Evolutionary conservation across 2,888 invertebrate genomes (phyloP).

Genomic region (Heteropelma amictum): DNA sequence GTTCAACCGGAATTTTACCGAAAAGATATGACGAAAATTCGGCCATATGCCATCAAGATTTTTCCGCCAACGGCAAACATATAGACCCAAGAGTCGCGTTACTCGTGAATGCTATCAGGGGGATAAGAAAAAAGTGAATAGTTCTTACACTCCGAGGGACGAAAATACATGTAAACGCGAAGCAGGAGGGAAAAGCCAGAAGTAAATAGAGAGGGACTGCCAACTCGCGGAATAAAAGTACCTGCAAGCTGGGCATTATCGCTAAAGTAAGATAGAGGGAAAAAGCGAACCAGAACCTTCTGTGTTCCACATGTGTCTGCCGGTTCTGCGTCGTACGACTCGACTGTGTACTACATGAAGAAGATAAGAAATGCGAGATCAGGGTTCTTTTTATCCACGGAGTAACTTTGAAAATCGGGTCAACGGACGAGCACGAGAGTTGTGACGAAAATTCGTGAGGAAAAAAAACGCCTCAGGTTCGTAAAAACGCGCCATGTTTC

Average conservation of each 20-base stretch:
- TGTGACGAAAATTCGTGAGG: constrained; percentile 29
- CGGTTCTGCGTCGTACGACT: too few relatives aligned
- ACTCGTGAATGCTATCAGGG: constrained; percentile 12
- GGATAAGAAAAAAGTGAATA: constrained; percentile 17
- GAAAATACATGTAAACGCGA: constrained; percentile 16
- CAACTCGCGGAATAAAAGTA: constrained; percentile 23
- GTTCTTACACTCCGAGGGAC: constrained; percentile 21
- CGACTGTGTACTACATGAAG: too few relatives aligned
- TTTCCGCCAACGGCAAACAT: background rate
- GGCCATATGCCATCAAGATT: background rate
- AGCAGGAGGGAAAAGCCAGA: background rate
- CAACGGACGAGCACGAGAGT: constrained; percentile 44
- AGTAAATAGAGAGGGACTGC: background rate
- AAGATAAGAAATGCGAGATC: constrained; percentile 52
- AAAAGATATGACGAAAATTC: background rate
- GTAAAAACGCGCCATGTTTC: background rate
- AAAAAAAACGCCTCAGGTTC: background rate
- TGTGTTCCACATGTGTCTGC: constrained; percentile 11
- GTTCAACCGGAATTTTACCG: background rate
- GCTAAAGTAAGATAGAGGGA: constrained; percentile 45
- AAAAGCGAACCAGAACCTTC: constrained; percentile 26
- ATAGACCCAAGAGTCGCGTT: constrained; percentile 6
- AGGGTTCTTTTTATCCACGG: constrained; percentile 8
- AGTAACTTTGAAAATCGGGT: constrained; percentile 54
- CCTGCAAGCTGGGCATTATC: constrained; percentile 49